Evolutionary conservation across 2,113 vertebrate genomes (phyloP).

Genomic region (Oreochromis aureus): DNA sequence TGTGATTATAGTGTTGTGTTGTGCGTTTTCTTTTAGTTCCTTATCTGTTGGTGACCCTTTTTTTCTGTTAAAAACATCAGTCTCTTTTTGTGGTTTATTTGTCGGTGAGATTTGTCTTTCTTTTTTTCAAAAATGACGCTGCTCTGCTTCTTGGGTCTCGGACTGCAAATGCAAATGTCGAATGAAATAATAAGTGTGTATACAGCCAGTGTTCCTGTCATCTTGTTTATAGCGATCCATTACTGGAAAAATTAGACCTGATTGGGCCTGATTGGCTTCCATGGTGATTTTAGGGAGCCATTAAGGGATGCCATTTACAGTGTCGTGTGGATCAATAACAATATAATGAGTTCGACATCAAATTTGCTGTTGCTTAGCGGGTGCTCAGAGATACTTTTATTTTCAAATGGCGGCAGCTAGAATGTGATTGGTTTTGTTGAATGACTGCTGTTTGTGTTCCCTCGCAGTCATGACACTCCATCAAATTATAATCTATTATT

Average conservation of each 20-base stretch:
- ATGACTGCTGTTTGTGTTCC: slow-evolving; percentile 44
- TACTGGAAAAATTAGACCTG: slow-evolving; percentile 32
- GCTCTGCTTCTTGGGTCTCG: slow-evolving; percentile 64
- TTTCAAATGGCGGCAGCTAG: slow-evolving; percentile 15
- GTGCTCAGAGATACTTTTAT: slow-evolving; percentile 24
- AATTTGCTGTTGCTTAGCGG: slow-evolving; percentile 34
- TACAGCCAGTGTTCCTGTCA: slow-evolving; percentile 75
- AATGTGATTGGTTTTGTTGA: slow-evolving; percentile 35
- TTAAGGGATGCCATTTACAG: slow-evolving; percentile 53
- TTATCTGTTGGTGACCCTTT: slow-evolving; percentile 58
- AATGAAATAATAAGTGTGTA: slow-evolving; percentile 57
- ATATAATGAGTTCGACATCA: slow-evolving; percentile 52
- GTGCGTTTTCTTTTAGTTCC: slow-evolving; percentile 54
- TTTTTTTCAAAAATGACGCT: slow-evolving; percentile 43
- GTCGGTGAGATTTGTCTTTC: slow-evolving; percentile 44
- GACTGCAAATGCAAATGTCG: slow-evolving; percentile 59
- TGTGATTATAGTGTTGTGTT: slow-evolving; percentile 50
- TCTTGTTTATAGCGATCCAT: slow-evolving; percentile 50
- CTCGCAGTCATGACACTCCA: slow-evolving; percentile 36
- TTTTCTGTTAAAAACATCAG: slow-evolving; percentile 42
- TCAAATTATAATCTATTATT: slow-evolving; percentile 54
- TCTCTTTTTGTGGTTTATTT: slow-evolving; percentile 71
- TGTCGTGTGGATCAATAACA: slow-evolving; percentile 57
- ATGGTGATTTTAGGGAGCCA: slow-evolving; percentile 52
- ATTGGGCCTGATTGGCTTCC: slow-evolving; percentile 53